These are phyloP conservation scores for Pardosa pseudoannulata DNA, from an alignment of 2,888 invertebrate species.

Conservation along the genomic window DNA sequence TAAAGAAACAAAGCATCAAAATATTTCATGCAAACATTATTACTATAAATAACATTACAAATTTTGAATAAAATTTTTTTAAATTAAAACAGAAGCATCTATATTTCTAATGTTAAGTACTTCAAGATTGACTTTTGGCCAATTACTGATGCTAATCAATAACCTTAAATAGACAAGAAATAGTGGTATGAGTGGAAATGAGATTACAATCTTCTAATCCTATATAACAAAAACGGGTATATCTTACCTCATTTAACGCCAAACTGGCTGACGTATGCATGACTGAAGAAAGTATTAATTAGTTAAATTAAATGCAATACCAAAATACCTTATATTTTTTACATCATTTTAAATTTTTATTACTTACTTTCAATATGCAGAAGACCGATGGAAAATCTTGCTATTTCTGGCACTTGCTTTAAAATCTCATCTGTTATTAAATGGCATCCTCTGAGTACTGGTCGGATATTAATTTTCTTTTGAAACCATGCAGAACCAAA, in stretches of 20 bases:
- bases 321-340: background rate
- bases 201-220: too few relatives aligned
- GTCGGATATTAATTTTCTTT: constrained; percentile 95
- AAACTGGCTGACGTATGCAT: constrained; percentile 98
- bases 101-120: too few relatives aligned
- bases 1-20: too few relatives aligned
- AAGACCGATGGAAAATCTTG: constrained; percentile 95
- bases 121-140: too few relatives aligned
- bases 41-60: too few relatives aligned
- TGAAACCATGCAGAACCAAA: constrained; percentile 92
- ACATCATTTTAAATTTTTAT: background rate
- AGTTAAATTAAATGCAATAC: background rate
- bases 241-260: constrained; percentile 86
- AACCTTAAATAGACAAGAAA: too few relatives aligned
- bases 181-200: too few relatives aligned
- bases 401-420: constrained; percentile 92
- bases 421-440: constrained; percentile 97
- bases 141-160: too few relatives aligned
- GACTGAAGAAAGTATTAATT: constrained; percentile 81
- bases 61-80: too few relatives aligned
- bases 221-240: too few relatives aligned
- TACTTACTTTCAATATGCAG: constrained; percentile 94
- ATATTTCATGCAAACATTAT: too few relatives aligned
- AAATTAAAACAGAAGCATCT: too few relatives aligned
- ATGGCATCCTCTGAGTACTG: constrained; percentile 97